Evolutionary conservation across 2,888 invertebrate species (phyloP).

Genomic region (Orthosia gothica): DNA sequence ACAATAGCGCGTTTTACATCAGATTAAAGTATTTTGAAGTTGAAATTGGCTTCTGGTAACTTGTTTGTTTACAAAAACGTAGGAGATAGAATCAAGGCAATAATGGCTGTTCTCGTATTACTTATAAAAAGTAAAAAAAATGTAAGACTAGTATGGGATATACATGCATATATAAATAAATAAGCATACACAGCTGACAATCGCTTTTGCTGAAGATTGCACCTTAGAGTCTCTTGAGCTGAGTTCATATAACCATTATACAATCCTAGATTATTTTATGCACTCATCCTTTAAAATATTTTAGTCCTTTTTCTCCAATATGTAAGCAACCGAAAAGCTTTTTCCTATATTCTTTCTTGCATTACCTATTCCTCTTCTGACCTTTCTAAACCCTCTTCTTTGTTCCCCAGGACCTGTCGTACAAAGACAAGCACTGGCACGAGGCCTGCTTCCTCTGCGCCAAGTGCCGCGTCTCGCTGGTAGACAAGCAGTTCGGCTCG

Average conservation of each 20-base stretch:
- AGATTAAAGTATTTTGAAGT: constrained; percentile 30
- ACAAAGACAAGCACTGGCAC: constrained; percentile 99
- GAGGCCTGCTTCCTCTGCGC: constrained; percentile 99
- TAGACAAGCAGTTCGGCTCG: constrained; percentile 99
- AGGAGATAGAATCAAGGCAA: not conserved
- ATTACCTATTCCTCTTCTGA: not conserved
- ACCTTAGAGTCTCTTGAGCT: not conserved
- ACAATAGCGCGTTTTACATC: constrained; percentile 32
- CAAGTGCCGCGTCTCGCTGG: constrained; percentile 99
- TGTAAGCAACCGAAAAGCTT: no score
- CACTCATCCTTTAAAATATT: not conserved
- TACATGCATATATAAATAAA: no score
- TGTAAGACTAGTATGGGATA: no score
- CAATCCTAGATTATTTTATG: not conserved
- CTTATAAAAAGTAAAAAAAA: not conserved
- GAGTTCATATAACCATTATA: not conserved
- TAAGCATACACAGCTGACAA: no score
- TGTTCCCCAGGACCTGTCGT: constrained; percentile 97
- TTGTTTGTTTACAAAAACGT: not conserved
- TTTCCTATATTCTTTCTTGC: no score
- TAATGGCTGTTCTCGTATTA: not conserved
- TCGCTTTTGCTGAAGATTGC: no score
- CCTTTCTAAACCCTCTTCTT: not conserved
- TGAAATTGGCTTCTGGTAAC: not conserved
- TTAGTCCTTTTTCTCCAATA: no score